A percentile compares a stretch with the other conserved stretches of the same genome.
Evolutionary conservation across 92 coral and sea anemone genomes (phyloP).

Genomic region (Diadumene lineata): DNA sequence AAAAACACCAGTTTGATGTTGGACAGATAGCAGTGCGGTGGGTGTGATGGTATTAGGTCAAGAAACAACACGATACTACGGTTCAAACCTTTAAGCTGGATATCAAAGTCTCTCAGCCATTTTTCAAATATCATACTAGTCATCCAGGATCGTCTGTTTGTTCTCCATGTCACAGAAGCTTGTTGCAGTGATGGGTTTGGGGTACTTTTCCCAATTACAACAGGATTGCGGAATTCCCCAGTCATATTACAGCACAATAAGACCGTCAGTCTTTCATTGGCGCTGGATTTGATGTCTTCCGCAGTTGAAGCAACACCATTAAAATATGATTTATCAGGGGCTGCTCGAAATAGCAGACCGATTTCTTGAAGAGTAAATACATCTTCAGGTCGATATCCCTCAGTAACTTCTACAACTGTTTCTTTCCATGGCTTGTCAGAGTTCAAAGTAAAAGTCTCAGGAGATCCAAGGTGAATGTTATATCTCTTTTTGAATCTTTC

Average conservation of each 20-base stretch:
- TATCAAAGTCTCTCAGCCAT: conserved; percentile 33
- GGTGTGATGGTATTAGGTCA: conserved; percentile 32
- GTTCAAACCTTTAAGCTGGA: conserved; percentile 14
- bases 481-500: conserved; percentile 36
- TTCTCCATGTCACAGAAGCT: conserved; percentile 25
- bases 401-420: conserved; percentile 19
- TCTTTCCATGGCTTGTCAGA: conserved; percentile 34
- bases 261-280: conserved; percentile 24
- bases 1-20: conserved; percentile 35
- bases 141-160: conserved; percentile 43
- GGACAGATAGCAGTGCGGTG: conserved; percentile 28
- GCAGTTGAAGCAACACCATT: not conserved
- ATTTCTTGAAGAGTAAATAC: conserved; percentile 25
- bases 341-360: conserved; percentile 29
- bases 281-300: conserved; percentile 9
- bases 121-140: conserved; percentile 37
- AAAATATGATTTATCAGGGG: conserved; percentile 27
- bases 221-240: conserved; percentile 33
- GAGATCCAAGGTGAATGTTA: conserved; percentile 14
- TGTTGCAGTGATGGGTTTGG: conserved; percentile 13
- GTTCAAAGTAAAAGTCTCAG: conserved; percentile 9
- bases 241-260: conserved; percentile 29
- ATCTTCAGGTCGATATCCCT: conserved; percentile 32
- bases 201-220: conserved; percentile 26
- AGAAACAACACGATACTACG: conserved; percentile 24